phyloP scores from a whole-genome alignment of 2,797 vertebrate genomes.

The Acanthopagrus latus region DNA sequence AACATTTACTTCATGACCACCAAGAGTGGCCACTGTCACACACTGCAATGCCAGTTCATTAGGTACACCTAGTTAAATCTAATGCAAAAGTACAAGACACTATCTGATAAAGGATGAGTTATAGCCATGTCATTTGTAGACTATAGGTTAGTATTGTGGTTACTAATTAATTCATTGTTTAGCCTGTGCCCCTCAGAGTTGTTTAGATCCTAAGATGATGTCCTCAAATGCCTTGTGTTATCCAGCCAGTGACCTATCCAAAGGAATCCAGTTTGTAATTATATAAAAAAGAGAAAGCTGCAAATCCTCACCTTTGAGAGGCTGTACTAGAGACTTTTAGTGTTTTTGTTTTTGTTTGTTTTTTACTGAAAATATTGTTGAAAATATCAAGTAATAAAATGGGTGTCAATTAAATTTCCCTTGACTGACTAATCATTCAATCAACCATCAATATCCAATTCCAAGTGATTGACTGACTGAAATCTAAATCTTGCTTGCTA shows the following conservation, averaged over 20 bases:
- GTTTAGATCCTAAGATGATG: not conserved
- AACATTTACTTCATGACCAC: constrained; percentile 20
- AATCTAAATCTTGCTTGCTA: too few species aligned
- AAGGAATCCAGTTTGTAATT: not conserved
- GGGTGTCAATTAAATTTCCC: not conserved
- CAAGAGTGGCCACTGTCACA: not conserved
- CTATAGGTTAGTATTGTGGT: not conserved
- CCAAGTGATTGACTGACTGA: too few species aligned
- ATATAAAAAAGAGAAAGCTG: not conserved
- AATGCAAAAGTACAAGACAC: not conserved
- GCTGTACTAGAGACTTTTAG: not conserved
- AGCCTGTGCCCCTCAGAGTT: not conserved
- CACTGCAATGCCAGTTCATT: constrained; percentile 1
- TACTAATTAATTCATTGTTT: not conserved
- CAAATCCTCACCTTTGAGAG: not conserved
- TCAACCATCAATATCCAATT: too few species aligned
- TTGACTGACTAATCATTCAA: not conserved
- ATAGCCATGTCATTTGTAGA: not conserved
- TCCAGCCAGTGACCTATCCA: not conserved
- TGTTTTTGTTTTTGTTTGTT: not conserved
- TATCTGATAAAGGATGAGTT: not conserved
- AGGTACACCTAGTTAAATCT: not conserved
- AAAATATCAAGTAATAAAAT: not conserved
- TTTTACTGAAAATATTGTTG: not conserved
- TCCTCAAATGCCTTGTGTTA: not conserved